phyloP scores from a whole-genome alignment of 2,888 invertebrate species.

The Pollenia griseotomentosa region DNA sequence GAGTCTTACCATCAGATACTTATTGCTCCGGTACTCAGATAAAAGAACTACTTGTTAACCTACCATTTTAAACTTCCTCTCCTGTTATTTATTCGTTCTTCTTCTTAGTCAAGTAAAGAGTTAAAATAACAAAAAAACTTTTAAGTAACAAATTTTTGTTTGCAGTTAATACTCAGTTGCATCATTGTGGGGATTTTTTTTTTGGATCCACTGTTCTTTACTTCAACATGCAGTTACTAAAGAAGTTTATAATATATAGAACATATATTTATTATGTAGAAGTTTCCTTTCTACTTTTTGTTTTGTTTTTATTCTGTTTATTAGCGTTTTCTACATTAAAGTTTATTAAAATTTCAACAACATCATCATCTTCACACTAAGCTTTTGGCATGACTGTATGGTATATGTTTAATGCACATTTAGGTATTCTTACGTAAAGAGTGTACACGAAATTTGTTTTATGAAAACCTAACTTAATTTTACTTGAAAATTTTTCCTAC shows the following conservation, averaged over 20 bases:
- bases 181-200: not conserved
- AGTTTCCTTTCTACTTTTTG: conserved; percentile 2
- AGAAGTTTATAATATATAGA: not conserved
- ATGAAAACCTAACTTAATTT: too few relatives aligned
- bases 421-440: not conserved
- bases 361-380: not conserved
- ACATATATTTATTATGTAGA: not conserved
- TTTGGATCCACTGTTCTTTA: not conserved
- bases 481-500: too few relatives aligned
- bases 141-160: not conserved
- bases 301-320: conserved; percentile 29
- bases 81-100: not conserved
- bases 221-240: not conserved
- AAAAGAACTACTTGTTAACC: not conserved
- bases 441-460: too few relatives aligned
- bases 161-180: not conserved
- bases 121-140: not conserved
- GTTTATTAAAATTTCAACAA: conserved; percentile 56
- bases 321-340: conserved; percentile 39
- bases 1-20: conserved; percentile 1
- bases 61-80: not conserved
- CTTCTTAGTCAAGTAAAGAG: not conserved
- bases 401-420: not conserved
- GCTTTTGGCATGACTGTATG: not conserved
- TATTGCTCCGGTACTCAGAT: not conserved